Evolutionary conservation across 2,113 vertebrate species (phyloP).

Genomic region (Oryzias melastigma): DNA sequence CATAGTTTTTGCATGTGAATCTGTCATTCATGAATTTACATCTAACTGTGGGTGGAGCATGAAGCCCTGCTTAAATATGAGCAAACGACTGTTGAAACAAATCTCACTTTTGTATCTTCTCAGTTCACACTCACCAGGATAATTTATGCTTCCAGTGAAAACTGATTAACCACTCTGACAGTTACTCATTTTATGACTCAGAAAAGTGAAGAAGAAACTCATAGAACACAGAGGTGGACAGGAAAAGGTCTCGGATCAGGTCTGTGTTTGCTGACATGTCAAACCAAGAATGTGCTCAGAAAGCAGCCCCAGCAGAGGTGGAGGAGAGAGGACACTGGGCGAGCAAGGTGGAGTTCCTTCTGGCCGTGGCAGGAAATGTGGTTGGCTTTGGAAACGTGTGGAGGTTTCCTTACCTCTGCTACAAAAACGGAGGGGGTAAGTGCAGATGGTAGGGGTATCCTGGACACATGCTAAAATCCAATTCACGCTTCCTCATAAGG

Average conservation of each 20-base stretch:
- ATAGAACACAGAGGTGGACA: background rate
- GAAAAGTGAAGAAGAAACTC: slow-evolving; percentile 2
- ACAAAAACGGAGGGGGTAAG: slow-evolving; percentile 80
- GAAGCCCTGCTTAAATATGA: too few species aligned
- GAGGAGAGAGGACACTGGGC: slow-evolving; percentile 76
- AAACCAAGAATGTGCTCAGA: background rate
- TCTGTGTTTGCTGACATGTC: slow-evolving; percentile 2
- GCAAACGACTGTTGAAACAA: too few species aligned
- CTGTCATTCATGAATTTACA: too few species aligned
- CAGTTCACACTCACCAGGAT: background rate
- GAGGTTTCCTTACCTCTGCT: slow-evolving; percentile 80
- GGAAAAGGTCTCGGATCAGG: background rate
- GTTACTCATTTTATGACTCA: slow-evolving; percentile 31
- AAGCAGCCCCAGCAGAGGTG: background rate
- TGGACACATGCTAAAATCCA: too few species aligned
- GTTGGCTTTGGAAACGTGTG: slow-evolving; percentile 79
- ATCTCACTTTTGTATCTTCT: background rate
- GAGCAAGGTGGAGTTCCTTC: slow-evolving; percentile 71
- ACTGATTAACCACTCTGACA: slow-evolving; percentile 33
- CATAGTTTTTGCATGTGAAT: too few species aligned
- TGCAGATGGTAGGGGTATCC: background rate
- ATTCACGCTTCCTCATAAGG: too few species aligned
- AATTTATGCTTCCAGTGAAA: slow-evolving; percentile 10
- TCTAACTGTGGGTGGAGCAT: too few species aligned
- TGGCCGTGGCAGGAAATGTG: slow-evolving; percentile 74